Percentiles rank a stretch among this genome's conserved stretches.
These are phyloP conservation scores for Aspiorhynchus laticeps DNA, from an alignment of 2,113 vertebrate species.

Conservation along the genomic window DNA sequence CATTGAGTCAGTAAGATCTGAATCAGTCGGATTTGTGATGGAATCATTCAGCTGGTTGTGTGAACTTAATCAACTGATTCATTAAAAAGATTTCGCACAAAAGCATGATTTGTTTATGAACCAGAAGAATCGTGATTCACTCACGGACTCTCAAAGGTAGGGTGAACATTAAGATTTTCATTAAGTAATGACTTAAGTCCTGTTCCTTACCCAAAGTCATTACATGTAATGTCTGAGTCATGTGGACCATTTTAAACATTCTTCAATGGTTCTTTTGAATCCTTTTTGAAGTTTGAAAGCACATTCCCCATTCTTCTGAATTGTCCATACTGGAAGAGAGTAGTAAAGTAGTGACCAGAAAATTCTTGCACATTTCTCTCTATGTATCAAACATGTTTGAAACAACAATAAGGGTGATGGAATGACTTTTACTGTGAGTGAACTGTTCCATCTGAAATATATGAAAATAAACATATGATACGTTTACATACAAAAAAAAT, in stretches of 20 bases:
- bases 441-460: too few species aligned
- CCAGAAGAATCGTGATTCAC: neutral
- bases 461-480: too few species aligned
- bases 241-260: neutral
- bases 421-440: too few species aligned
- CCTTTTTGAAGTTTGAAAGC: neutral
- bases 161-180: neutral
- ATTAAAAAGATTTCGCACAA: neutral
- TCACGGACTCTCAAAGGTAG: neutral
- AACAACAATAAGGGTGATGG: too few species aligned
- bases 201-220: neutral
- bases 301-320: neutral
- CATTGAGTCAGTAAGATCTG: neutral
- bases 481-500: too few species aligned
- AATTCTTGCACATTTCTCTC: neutral
- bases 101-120: neutral
- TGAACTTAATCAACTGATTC: neutral
- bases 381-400: too few species aligned
- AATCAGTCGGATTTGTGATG: neutral
- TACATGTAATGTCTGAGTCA: neutral
- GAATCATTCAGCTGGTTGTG: neutral
- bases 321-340: neutral
- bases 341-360: neutral
- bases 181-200: neutral
- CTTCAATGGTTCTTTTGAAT: neutral